Evolutionary conservation across 2,797 vertebrate genomes (phyloP), one percentile per base, ranked within the genome.

Genomic region (Xiphorhynchus erythropygius): DNA sequence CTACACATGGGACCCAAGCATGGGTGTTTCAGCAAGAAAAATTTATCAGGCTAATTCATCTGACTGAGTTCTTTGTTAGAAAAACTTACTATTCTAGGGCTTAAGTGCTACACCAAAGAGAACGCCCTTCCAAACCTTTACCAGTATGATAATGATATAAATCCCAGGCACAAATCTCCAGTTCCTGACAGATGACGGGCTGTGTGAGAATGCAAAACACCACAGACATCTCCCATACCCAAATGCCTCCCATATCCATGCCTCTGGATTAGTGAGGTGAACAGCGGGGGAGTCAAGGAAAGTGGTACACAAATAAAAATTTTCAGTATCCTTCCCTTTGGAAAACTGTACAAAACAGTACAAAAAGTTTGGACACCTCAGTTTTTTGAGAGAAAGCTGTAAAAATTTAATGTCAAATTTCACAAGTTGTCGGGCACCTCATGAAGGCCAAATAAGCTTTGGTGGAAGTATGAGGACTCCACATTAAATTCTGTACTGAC

Each of bases 61-160:
- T 91, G 73, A 89, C 89, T 89, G 76, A 93, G 87, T 65, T 95
- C 71, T 92, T 90, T 89, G 67, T 91, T 87, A 91, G 64, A 84
- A 93, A 91, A 97, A 68, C 93, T 97, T 96, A 84, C 86, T 97
- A 73, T 87, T 93, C 84, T 87, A 94, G 70, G 68, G 78, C 94
- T 86, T 90, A 82, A 96, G 92, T 92, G 79, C 87, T 90, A 97
- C 93, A 92, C 89, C 27, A 46, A 77, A 97, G 76, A 97, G 84
- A 97, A 95, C 92, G 84, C 77, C 88, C 92, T 97, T 97, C 95
- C 97, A 96, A 98, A 97, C 89, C 87, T 97, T 97, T 94, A 94
- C 91, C 90, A 96, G 87, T 92, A 96, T 3, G 18, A 89, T 86
- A 97, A 97, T 70, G 87, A 95, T 74, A 97, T 68, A 97, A 97